Conservation (phyloP, 2,113 vertebrate species). For the Chionodraco myersi region DNA sequence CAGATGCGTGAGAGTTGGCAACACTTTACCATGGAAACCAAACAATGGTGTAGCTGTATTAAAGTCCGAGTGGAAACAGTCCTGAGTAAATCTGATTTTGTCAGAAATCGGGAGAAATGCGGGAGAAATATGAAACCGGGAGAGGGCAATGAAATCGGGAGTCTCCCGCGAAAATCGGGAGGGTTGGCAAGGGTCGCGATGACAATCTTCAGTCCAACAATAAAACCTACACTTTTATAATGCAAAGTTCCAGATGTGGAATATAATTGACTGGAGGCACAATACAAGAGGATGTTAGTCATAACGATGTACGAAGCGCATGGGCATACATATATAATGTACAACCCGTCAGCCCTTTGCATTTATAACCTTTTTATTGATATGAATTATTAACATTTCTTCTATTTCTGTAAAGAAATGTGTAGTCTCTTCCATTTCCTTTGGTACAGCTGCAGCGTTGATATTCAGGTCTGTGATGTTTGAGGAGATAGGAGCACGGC, state of each 20-base stretch:
- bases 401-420: conserved; percentile 1
- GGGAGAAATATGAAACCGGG: too few relatives aligned
- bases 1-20: too few relatives aligned
- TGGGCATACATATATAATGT: not conserved
- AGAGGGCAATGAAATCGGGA: too few relatives aligned
- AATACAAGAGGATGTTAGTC: not conserved
- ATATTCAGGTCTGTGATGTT: not conserved
- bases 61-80: too few relatives aligned
- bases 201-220: too few relatives aligned
- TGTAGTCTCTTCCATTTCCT: not conserved
- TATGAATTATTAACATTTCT: not conserved
- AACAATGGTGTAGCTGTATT: too few relatives aligned
- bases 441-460: not conserved
- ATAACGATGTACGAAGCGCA: not conserved
- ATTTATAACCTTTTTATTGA: not conserved
- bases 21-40: too few relatives aligned
- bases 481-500: not conserved
- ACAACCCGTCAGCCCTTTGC: not conserved
- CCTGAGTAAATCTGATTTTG: too few relatives aligned
- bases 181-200: too few relatives aligned
- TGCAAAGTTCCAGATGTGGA: not conserved
- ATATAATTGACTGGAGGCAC: not conserved
- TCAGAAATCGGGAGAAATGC: too few relatives aligned
- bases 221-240: not conserved
- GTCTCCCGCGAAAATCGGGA: too few relatives aligned